Evolutionary conservation across 2,888 invertebrate genomes (phyloP), one percentile per base, ranked within the genome.

Genomic region (Eristalis tenax): DNA sequence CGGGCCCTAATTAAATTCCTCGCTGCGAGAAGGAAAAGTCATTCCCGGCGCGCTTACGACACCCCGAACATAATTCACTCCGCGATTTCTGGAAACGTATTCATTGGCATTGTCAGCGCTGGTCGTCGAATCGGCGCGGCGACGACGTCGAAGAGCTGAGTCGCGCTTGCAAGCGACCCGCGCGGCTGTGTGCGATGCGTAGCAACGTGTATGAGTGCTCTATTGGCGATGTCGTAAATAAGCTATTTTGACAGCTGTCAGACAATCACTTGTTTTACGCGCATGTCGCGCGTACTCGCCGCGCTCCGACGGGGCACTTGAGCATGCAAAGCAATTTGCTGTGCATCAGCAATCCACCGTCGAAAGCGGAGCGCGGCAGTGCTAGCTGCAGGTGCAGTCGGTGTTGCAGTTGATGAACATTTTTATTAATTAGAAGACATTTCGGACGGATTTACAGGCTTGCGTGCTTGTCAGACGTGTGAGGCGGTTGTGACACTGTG

Each of bases 241-340:
- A 87, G 71, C 83, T 73, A 76, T 87, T 87, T 87, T 87, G 87
- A 87, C 87, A 87, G 83, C 76, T 87, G 87, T 87, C 87, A 83
- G 87, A 76, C 83, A 63, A 80, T 83, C 83, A 71, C 79, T 83
- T 87, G 75, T 83, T 83, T 79, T 66, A 80, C 87, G 80, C 68
- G 79, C 69, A 57, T 8, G 50, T 18, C 2, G 59, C 38, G 78
- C 77, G 65, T 56, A 59, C 22, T 43, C 18, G 18, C 50, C 38
- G 4, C 35, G 35, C 63, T 77, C 35, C 59, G 61, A 32, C 28
- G 13, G 23, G 28, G 70, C 23, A 13, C 22, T 13, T 18, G 28
- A 43, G 87, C 68, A 83, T 83, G 79, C 79, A 73, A 63, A 18
- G 57, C 66, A 83, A 87, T 87, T 83, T 87, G 87, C 75, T 73